Evolutionary conservation across 2,888 invertebrate species (phyloP), one percentile per base, ranked within the genome.

Genomic region (Drosophila pseudotalamancana): DNA sequence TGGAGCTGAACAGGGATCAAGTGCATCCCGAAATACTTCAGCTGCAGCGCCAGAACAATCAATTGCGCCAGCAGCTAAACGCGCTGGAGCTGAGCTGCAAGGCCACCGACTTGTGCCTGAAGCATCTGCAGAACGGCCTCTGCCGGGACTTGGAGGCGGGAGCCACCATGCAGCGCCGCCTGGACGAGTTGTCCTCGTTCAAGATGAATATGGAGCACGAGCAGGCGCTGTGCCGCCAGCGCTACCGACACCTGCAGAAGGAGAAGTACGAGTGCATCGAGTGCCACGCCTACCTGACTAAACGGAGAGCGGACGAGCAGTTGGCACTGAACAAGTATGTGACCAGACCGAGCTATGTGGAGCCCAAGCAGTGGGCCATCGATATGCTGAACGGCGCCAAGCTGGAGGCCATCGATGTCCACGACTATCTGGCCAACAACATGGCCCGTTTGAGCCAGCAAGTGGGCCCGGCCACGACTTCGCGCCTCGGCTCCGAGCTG

Each of bases 211-310:
- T 64, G 39, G 68, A 80, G 29, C 57, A 31, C 2, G 46, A 80
- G 25, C 64, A 68, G 0, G 37, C 19, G 1, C 42, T 77, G 1
- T 78, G 78, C 21, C 11, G 23, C 0, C 71, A 78, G 27, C 73
- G 78, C 6, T 73, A 45, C 49, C 45, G 40, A 0, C 14, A 49
- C 6, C 12, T 81, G 43, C 35, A 63, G 8, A n/a, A 19, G 3
- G 48, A 37, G 1, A 72, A 72, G 11, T 76, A 51, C 29, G 63
- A 65, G 2, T 66, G 68, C 65, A 34, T 39, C 4, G 43, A 65
- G 0, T 65, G 59, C 3, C 12, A 48, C n/a, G 32, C 6, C 0
- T 40, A 35, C 40, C 35, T 74, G 5, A n/a, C 8, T 1, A 39
- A 6, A 0, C 37, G 6, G 5, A 4, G 0, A 0, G 19, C 11